These are phyloP conservation scores for Eupithecia exiguata DNA, from an alignment of 2,888 invertebrate species.

Conservation along the genomic window DNA sequence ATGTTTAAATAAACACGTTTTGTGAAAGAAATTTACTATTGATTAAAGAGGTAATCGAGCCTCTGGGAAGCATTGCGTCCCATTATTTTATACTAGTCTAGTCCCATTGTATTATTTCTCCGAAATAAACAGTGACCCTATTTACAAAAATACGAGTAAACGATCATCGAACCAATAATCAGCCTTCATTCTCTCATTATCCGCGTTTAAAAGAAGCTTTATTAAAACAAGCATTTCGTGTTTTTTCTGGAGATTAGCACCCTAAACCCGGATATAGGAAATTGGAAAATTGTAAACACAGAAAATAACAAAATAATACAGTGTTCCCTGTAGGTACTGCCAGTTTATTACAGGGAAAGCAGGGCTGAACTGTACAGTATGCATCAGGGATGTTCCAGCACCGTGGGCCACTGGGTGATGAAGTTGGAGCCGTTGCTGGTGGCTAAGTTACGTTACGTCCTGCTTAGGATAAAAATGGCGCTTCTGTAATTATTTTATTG, in stretches of 20 bases:
- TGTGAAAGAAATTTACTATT: background rate
- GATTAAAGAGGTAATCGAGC: background rate
- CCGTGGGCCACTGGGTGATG: background rate
- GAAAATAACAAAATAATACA: conserved; percentile 47
- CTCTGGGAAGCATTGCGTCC: background rate
- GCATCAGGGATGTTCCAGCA: background rate
- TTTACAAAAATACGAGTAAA: conserved; percentile 2
- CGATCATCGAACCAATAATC: conserved; percentile 10
- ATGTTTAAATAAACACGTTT: background rate
- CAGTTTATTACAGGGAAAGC: conserved; percentile 40
- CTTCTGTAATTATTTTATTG: too few relatives aligned
- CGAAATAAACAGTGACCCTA: background rate
- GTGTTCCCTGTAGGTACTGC: conserved; percentile 35
- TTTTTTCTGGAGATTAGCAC: conserved; percentile 52
- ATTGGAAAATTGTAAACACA: conserved; percentile 54
- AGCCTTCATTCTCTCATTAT: conserved; percentile 24
- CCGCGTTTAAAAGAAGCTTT: conserved; percentile 45
- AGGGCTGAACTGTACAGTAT: conserved; percentile 5
- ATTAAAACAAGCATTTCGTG: conserved; percentile 49
- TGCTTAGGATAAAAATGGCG: background rate
- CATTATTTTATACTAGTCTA: background rate
- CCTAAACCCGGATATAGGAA: conserved; percentile 54
- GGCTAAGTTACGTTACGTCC: background rate
- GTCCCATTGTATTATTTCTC: background rate
- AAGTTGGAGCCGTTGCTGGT: background rate